A percentile compares a stretch with the other conserved stretches of the same genome.
These are phyloP conservation scores for Chitala chitala DNA, from an alignment of 2,113 vertebrate genomes.

Conservation along the genomic window DNA sequence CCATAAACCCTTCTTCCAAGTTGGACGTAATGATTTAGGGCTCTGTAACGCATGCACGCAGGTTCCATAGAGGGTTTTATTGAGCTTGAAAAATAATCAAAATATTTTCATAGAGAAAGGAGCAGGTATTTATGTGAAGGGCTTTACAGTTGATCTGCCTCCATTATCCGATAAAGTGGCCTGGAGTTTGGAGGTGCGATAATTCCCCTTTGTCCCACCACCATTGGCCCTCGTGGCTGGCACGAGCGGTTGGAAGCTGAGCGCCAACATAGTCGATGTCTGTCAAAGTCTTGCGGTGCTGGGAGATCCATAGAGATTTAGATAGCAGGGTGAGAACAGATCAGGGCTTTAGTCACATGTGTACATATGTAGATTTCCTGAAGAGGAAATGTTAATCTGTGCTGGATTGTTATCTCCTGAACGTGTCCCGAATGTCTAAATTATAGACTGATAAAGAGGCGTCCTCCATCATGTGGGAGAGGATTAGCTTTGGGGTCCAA, in stretches of 20 bases:
- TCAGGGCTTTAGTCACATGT: neutral
- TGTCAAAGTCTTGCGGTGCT: neutral
- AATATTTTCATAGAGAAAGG: neutral
- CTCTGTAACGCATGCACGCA: neutral
- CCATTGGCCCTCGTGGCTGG: neutral
- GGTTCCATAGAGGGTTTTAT: constrained; percentile 6
- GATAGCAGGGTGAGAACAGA: neutral
- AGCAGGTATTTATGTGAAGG: neutral
- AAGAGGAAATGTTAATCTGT: neutral
- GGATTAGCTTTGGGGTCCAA: neutral
- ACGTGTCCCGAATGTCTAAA: constrained; percentile 12
- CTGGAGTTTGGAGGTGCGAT: neutral
- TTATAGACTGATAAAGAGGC: constrained; percentile 8
- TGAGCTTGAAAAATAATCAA: constrained; percentile 18
- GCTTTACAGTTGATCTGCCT: constrained; percentile 4
- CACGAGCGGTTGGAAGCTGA: neutral
- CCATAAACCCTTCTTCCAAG: neutral
- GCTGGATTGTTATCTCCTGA: neutral
- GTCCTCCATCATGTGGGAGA: neutral
- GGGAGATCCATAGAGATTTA: neutral
- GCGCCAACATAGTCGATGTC: neutral
- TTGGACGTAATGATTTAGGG: neutral
- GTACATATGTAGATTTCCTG: constrained; percentile 12
- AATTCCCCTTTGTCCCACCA: neutral
- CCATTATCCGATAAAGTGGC: constrained; percentile 9